Conservation (phyloP, 2,113 vertebrate species). For the Calyptomena viridis region DNA sequence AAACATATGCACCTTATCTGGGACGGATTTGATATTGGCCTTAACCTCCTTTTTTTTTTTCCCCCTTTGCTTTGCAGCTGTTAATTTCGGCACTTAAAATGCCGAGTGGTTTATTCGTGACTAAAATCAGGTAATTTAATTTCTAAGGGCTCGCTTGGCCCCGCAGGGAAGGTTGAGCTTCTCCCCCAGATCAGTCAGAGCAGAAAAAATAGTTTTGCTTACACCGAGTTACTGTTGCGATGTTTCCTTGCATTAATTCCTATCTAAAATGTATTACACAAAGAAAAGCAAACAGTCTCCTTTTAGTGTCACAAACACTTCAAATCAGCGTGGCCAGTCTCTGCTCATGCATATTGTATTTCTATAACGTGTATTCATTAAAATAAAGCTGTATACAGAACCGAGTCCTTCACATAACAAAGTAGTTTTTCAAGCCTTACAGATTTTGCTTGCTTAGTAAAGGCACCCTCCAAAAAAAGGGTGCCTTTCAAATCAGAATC, state of each 20-base stretch:
- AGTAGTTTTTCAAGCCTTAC: neutral
- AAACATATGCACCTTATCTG: neutral
- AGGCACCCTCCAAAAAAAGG: neutral
- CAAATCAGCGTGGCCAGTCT: neutral
- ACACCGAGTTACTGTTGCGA: neutral
- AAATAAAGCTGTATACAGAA: neutral
- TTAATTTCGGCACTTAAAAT: neutral
- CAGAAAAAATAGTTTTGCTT: neutral
- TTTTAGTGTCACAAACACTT: neutral
- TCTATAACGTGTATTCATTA: neutral
- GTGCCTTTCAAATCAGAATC: neutral
- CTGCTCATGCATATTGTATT: neutral
- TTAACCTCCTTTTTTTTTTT: neutral
- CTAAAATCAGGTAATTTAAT: neutral
- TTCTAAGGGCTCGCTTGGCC: neutral
- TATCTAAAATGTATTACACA: neutral
- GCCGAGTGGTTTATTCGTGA: neutral
- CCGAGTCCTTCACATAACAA: fast-evolving
- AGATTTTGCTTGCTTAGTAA: neutral
- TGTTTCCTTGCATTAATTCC: neutral
- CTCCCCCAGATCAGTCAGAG: neutral
- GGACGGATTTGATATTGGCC: neutral
- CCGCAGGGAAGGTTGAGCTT: neutral
- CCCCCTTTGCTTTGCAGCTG: neutral
- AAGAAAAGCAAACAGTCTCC: neutral